phyloP scores from a whole-genome alignment of 2,113 vertebrate species.

The Menura novaehollandiae region DNA sequence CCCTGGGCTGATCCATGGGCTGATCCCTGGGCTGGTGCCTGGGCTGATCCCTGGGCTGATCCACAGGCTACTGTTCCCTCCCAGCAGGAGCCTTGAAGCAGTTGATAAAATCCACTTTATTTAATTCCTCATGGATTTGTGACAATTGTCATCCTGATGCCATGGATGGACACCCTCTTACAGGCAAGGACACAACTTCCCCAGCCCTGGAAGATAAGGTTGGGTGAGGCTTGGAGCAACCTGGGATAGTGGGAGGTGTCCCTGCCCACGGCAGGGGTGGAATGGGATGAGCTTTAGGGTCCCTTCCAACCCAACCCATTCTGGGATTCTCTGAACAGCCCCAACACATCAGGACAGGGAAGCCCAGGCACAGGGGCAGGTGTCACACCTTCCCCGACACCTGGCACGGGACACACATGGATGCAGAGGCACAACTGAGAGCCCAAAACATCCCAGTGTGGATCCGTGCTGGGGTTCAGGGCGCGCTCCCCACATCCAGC shows the following conservation, averaged over 20 bases:
- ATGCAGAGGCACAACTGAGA: too few species aligned
- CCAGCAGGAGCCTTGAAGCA: neutral
- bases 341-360: neutral
- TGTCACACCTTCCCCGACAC: fast-evolving
- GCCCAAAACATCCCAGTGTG: neutral
- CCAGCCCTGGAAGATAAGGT: neutral
- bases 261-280: neutral
- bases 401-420: fast-evolving
- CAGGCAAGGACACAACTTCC: neutral
- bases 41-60: neutral
- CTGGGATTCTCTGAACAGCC: neutral
- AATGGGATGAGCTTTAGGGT: neutral
- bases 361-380: neutral
- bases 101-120: neutral
- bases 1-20: neutral
- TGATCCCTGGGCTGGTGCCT: neutral
- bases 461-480: neutral
- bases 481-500: neutral
- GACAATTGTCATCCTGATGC: neutral
- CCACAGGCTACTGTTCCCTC: too few species aligned
- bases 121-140: neutral
- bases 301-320: neutral
- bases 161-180: neutral
- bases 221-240: neutral
- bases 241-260: neutral